phyloP scores from a whole-genome alignment of 2,113 vertebrate genomes.

The Petrocephalus zakoni region DNA sequence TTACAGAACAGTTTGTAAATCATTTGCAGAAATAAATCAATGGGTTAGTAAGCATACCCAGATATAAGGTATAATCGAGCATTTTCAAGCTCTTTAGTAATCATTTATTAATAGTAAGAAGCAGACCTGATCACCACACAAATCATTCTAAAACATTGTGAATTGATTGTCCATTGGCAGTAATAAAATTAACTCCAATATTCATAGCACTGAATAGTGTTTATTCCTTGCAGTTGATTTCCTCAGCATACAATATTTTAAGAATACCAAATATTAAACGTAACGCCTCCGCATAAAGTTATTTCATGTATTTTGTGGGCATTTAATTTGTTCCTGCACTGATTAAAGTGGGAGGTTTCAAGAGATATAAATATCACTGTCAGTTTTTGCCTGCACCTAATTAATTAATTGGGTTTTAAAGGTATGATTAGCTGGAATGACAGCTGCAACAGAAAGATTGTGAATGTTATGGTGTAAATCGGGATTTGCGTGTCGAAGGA shows the following conservation, averaged over 20 bases:
- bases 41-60: too few species aligned
- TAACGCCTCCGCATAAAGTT: background rate
- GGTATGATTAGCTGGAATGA: background rate
- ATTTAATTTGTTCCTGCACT: background rate
- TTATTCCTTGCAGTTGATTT: background rate
- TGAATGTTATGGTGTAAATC: background rate
- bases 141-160: background rate
- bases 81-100: background rate
- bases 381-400: background rate
- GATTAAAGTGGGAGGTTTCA: conserved; percentile 1
- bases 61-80: background rate
- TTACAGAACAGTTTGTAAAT: too few species aligned
- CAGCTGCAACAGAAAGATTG: conserved; percentile 1
- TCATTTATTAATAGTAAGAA: background rate
- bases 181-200: background rate
- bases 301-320: background rate
- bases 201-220: background rate
- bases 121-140: background rate
- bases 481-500: background rate
- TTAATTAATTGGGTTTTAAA: background rate
- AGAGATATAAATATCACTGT: background rate
- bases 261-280: background rate
- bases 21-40: too few species aligned
- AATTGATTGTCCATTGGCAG: background rate
- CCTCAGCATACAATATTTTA: background rate